phyloP scores from a whole-genome alignment of 1,140 invertebrate genomes.

The Conus ventricosus region DNA sequence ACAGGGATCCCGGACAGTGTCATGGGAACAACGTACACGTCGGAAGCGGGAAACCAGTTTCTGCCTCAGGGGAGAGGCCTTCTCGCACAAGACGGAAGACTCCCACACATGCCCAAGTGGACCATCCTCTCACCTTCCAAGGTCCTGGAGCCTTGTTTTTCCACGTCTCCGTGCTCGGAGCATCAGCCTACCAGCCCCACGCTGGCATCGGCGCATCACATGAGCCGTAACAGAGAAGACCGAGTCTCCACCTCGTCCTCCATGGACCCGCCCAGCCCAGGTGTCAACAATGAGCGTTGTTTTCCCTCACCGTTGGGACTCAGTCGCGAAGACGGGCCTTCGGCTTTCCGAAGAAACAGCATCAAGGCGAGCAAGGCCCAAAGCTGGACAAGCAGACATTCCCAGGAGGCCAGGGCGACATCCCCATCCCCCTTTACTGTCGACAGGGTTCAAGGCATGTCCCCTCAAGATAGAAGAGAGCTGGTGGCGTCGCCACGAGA shows the following conservation, averaged over 20 bases:
- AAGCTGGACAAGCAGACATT: not conserved
- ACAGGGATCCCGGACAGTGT: not conserved
- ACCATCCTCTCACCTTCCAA: not conserved
- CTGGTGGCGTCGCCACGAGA: not conserved
- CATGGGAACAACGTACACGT: not conserved
- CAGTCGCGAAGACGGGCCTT: not conserved
- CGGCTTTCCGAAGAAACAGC: slow-evolving; percentile 11
- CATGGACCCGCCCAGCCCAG: too few species aligned
- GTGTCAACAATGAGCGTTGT: not conserved
- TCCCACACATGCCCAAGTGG: not conserved
- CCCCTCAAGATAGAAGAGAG: not conserved
- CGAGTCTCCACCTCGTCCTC: not conserved
- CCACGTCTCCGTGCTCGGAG: slow-evolving; percentile 24
- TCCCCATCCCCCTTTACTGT: not conserved
- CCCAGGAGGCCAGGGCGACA: not conserved
- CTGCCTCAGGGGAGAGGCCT: not conserved
- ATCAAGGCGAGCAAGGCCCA: not conserved
- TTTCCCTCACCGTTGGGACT: slow-evolving; percentile 5
- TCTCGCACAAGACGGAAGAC: not conserved
- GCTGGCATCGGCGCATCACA: not conserved
- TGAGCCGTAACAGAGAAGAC: slow-evolving; percentile 11
- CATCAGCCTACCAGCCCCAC: not conserved
- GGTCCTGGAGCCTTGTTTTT: slow-evolving; percentile 20
- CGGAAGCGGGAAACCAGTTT: not conserved
- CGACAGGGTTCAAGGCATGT: not conserved